These are phyloP conservation scores for Prostheceraeus crozeri DNA, from an alignment of 2,888 invertebrate genomes.

Conservation along the genomic window DNA sequence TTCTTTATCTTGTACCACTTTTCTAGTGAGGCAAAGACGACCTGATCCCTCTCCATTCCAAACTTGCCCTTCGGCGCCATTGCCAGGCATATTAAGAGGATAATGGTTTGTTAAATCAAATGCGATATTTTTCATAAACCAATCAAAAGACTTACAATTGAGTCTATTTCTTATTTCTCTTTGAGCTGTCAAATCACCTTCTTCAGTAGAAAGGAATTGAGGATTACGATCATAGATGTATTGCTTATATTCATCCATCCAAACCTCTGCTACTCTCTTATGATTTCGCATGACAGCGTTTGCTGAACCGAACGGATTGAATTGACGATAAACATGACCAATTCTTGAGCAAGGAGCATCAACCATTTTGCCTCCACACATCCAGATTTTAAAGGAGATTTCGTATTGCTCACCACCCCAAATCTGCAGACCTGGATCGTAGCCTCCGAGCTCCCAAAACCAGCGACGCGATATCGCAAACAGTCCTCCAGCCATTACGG, in stretches of 20 bases:
- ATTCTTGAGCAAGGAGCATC: constrained; percentile 87
- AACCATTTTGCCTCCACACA: constrained; percentile 82
- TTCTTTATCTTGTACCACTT: too few species aligned
- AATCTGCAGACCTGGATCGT: constrained; percentile 64
- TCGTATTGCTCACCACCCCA: constrained; percentile 98
- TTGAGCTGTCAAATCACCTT: constrained; percentile 74
- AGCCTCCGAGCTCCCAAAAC: constrained; percentile 90
- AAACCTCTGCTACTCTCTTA: constrained; percentile 79
- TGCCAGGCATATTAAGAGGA: too few species aligned
- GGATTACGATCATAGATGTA: constrained; percentile 71
- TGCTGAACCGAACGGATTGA: constrained; percentile 69
- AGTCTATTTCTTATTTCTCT: constrained; percentile 67
- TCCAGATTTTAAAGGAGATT: constrained; percentile 94
- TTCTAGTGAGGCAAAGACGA: too few species aligned
- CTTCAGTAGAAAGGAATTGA: constrained; percentile 65
- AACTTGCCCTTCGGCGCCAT: too few species aligned
- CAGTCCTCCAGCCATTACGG: constrained; percentile 91
- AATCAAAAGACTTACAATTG: constrained; percentile 80
- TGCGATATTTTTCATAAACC: constrained; percentile 68
- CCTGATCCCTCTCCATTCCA: too few species aligned
- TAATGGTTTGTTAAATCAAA: constrained; percentile 10
- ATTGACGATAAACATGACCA: constrained; percentile 67
- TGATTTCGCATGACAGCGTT: constrained; percentile 63
- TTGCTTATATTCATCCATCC: constrained; percentile 96
- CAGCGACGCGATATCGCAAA: constrained; percentile 82